Conservation (phyloP, 1,140 invertebrate genomes). For the Heliothis subflexa region DNA sequence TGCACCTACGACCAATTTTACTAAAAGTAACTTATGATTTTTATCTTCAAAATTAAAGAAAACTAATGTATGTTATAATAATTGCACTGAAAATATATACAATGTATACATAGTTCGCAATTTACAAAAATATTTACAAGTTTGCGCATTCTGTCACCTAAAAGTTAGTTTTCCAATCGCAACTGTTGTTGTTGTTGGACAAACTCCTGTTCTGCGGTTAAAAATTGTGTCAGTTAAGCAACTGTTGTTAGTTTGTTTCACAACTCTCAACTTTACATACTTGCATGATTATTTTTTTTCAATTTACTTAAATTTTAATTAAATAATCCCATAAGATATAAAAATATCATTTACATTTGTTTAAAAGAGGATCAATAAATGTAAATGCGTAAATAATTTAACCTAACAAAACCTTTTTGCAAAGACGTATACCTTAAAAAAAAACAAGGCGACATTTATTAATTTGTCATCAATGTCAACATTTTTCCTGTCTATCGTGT, state of each 20-base stretch:
- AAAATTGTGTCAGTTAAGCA: slow-evolving; percentile 20
- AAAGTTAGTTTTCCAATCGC: slow-evolving; percentile 30
- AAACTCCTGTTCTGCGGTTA: slow-evolving; percentile 9
- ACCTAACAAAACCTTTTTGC: too few relatives aligned
- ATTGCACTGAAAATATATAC: too few relatives aligned
- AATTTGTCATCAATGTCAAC: not conserved
- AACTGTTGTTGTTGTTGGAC: slow-evolving; percentile 11
- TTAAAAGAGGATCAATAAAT: not conserved
- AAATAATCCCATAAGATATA: too few relatives aligned
- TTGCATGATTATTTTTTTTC: not conserved
- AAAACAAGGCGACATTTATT: not conserved
- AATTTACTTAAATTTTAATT: too few relatives aligned
- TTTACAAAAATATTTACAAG: not conserved
- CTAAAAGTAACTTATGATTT: too few relatives aligned
- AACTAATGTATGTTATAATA: too few relatives aligned
- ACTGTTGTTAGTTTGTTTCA: slow-evolving; percentile 20
- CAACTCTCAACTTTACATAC: not conserved
- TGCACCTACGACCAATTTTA: too few relatives aligned
- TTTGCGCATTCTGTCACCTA: slow-evolving; percentile 13
- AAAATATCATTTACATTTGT: too few relatives aligned
- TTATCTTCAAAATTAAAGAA: too few relatives aligned
- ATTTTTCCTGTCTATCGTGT: not conserved
- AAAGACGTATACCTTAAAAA: not conserved
- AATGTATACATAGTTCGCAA: not conserved
- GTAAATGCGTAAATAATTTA: too few relatives aligned